Evolutionary conservation across 64 coral and sea anemone species (phyloP).

Genomic region (Montipora sp.): DNA sequence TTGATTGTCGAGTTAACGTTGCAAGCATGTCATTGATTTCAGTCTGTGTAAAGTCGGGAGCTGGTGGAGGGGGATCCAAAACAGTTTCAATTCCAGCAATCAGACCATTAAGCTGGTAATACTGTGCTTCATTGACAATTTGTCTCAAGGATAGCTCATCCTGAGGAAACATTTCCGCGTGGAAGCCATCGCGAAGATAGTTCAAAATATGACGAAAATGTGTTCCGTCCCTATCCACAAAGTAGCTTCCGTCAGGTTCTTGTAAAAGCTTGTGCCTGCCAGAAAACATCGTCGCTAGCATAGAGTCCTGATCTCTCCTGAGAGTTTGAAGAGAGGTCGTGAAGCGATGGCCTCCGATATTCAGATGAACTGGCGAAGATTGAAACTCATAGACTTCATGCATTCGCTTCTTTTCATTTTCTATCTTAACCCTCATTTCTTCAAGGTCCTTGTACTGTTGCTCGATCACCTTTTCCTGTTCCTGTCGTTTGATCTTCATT

Average conservation of each 20-base stretch:
- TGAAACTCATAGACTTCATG: slow-evolving; percentile 83
- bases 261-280: slow-evolving; percentile 80
- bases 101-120: slow-evolving; percentile 82
- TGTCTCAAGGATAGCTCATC: slow-evolving; percentile 88
- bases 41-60: slow-evolving; percentile 87
- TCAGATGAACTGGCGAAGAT: slow-evolving; percentile 87
- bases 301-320: slow-evolving; percentile 84
- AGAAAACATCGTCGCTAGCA: slow-evolving; percentile 98
- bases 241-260: slow-evolving; percentile 86
- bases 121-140: slow-evolving; percentile 91
- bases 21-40: slow-evolving; percentile 91
- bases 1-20: slow-evolving; percentile 72
- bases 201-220: slow-evolving; percentile 96
- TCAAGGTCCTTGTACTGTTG: slow-evolving; percentile 70
- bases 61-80: slow-evolving; percentile 83
- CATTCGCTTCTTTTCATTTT: slow-evolving; percentile 87
- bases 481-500: slow-evolving; percentile 66
- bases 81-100: slow-evolving; percentile 77
- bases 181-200: slow-evolving; percentile 93
- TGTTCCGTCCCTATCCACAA: slow-evolving; percentile 95
- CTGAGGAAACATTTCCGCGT: slow-evolving; percentile 78
- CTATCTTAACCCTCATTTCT: slow-evolving; percentile 74
- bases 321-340: slow-evolving; percentile 91
- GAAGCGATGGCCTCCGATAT: slow-evolving; percentile 87
- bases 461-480: slow-evolving; percentile 66